phyloP scores from a whole-genome alignment of 2,797 vertebrate genomes.

The Cichlasoma orientale region DNA sequence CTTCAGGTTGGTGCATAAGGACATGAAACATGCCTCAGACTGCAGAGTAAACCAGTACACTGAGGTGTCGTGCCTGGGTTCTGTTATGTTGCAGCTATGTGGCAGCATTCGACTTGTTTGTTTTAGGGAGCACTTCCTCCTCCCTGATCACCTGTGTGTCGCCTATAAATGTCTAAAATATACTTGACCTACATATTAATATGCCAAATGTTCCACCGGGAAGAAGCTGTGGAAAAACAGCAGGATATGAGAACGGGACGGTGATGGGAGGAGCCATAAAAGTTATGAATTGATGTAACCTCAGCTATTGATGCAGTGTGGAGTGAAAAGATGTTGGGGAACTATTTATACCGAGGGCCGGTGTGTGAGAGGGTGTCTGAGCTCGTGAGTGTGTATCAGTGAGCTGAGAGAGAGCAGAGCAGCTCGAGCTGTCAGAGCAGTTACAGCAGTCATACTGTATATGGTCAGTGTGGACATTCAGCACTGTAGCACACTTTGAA shows the following conservation, averaged over 20 bases:
- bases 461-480: constrained; percentile 63
- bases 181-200: constrained; percentile 5
- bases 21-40: too few species aligned
- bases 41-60: too few species aligned
- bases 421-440: constrained; percentile 17
- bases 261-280: neutral
- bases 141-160: neutral
- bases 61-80: too few species aligned
- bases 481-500: constrained; percentile 56
- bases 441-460: constrained; percentile 47
- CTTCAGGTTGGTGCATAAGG: too few species aligned
- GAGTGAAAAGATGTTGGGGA: constrained; percentile 9
- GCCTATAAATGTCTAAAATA: neutral
- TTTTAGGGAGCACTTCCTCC: accelerated
- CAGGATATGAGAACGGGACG: neutral
- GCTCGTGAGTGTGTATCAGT: constrained; percentile 9
- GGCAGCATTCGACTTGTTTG: too few species aligned
- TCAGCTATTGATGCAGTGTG: constrained; percentile 16
- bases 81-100: too few species aligned
- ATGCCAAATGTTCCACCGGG: neutral
- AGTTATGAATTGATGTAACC: constrained; percentile 8
- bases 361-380: constrained; percentile 27
- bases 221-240: neutral
- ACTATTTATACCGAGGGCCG: constrained; percentile 45
- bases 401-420: constrained; percentile 59